Percentiles rank a stretch among this genome's conserved stretches.
Evolutionary conservation across 2,113 vertebrate genomes (phyloP).

Genomic region (Neolamprologus sp.): DNA sequence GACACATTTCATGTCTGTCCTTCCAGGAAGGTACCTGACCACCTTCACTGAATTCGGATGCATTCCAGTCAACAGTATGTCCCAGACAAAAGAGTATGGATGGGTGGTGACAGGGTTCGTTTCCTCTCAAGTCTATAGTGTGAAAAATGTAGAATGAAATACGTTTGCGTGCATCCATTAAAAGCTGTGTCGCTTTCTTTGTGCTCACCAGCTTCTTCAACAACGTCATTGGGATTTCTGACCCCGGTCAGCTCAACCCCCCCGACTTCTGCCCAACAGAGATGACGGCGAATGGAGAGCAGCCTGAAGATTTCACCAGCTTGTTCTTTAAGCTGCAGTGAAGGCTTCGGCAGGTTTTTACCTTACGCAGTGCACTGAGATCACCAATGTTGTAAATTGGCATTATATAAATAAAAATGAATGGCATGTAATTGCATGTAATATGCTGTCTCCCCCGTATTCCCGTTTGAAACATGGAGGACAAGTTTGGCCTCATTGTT

Average conservation of each 20-base stretch:
- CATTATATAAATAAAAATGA: not conserved
- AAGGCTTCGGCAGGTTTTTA: not conserved
- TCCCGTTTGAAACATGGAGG: not conserved
- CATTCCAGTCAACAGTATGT: not conserved
- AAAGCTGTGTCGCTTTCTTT: not conserved
- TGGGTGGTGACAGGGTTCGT: conserved; percentile 46
- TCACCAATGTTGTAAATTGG: not conserved
- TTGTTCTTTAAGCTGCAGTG: not conserved
- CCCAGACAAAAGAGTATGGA: not conserved
- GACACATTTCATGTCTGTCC: not conserved
- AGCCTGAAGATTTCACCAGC: conserved; percentile 30
- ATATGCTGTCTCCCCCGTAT: fast-evolving
- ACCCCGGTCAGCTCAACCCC: conserved; percentile 46
- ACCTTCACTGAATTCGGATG: conserved; percentile 31
- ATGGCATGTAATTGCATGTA: not conserved
- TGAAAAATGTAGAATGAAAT: not conserved
- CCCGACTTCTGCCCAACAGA: conserved; percentile 47
- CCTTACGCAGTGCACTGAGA: not conserved
- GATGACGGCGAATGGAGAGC: not conserved
- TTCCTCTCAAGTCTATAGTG: not conserved
- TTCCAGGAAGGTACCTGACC: conserved; percentile 25
- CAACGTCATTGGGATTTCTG: conserved; percentile 50
- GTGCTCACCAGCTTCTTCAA: conserved; percentile 50
- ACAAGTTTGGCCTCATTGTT: not conserved
- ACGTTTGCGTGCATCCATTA: fast-evolving